Evolutionary conservation across 2,113 vertebrate species (phyloP), one percentile per base, ranked within the genome.

Genomic region (Nothocercus nigrocapillus): DNA sequence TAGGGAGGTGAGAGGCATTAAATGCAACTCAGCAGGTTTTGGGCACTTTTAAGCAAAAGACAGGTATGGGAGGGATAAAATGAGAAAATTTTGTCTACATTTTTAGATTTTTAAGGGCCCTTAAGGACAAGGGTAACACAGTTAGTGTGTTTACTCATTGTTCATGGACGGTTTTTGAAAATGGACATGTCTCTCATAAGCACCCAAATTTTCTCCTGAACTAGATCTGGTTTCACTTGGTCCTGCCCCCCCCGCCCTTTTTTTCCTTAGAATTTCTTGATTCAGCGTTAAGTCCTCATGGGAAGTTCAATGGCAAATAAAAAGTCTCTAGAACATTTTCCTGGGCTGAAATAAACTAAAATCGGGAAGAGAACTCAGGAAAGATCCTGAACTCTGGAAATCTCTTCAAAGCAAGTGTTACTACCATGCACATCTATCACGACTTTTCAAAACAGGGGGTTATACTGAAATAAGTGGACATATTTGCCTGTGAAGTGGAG

Each of bases 111-210:
- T 75, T 72, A 42, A 89, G 28, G 20, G 6, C 7, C 74, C 36
- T 75, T 72, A 42, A 89, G 28, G 24, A 28, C 6, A 68, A 68
- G 4, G 5, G 10, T 47, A 68, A n/a, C 8, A 7, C 16, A 62
- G 15, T 36, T 1, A 1, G 2, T 44, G 6, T 16, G 53, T 3
- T 27, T 66, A 32, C 36, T 56, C 9, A 42, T 19, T 49, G 5
- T 34, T 8, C 22, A 24, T 8, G 4, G 10, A 36, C n/a, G 7
- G 5, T 19, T 54, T 18, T 62, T 7, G 4, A 47, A 20, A 85
- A 64, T 19, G 0, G 2, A n/a, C 36, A 11, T 18, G 18, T 27
- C 11, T 47, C 1, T 28, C 9, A 11, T 4, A 64, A 79, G 0
- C 5, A 79, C 4, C 1, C 11, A 62, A 3, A 14, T 34, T 30